Evolutionary conservation across 2,113 vertebrate species (phyloP), one percentile per base, ranked within the genome.

Genomic region (Sterrhoptilus dennistouni): DNA sequence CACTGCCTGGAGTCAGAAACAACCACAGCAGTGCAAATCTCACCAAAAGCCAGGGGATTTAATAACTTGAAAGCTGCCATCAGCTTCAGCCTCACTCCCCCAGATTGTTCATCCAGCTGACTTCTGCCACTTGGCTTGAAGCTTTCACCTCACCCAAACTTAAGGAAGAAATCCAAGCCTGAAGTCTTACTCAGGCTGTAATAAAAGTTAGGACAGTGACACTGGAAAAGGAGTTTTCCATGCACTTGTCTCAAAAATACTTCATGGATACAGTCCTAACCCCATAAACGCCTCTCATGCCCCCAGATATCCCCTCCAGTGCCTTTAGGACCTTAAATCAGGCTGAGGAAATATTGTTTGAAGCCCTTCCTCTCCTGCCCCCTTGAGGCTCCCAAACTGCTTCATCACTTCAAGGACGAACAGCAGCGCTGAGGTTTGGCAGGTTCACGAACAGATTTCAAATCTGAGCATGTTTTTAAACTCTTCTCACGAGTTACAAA

Each of bases 1-100:
- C 20, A 8, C 11, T 2, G 29, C 18, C 54, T 65, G 36, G 9
- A 36, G 78, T 70, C n/a, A 70, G 28, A 27, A 68, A 66, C 35
- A 44, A 2, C 2, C 1, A 4, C 69, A n/a, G 12, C 27, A 61
- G 28, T 11, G 13, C 2, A 1, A 66, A 25, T 14, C 5, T 60
- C n/a, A 49, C 35, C 36, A 17, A 64, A 84, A 56, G 4, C 11
- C 59, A 40, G 24, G 38, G 33, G 17, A 57, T 57, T 78, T 17
- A 40, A 28, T 36, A 36, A 84, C 2, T 29, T 63, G 44, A 78
- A 63, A 87, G 12, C 38, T 76, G 25, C 64, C 33, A 33, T 42
- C 35, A 63, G 1, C 44, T 78, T 42, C 65, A 61, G 8, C 42
- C 14, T 82, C n/a, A 21, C 31, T 70, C 6, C 23, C 29, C 28